Evolutionary conservation across 2,888 invertebrate species (phyloP), one percentile per base, ranked within the genome.

Genomic region (Temnothorax unifasciatus): DNA sequence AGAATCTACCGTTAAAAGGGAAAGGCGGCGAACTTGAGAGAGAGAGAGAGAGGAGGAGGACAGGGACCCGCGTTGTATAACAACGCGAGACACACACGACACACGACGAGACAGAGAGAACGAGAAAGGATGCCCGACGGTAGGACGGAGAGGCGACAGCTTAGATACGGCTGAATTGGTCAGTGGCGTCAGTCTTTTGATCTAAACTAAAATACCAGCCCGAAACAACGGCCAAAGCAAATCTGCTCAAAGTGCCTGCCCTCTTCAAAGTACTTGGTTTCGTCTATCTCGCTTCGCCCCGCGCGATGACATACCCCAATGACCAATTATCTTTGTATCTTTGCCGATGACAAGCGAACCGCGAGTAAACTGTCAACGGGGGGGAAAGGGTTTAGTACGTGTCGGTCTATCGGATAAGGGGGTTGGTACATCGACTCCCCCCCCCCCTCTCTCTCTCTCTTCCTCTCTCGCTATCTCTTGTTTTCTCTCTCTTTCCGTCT

Each of bases 271-370:
- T 93, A 90, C 91, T 90, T 90, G 91, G 86, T 86, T 90, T 88
- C 92, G 92, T 91, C 92, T 90, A 89, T 93, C 93, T 93, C 91
- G 90, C 90, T 93, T 91, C 88, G 87, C 92, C 88, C 92, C 91
- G 90, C 91, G 89, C 90, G 76, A 74, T 83, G 86, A 47, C 74
- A 94, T 94, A 94, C 93, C 93, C 93, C 93, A 93, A 94, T 94
- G 94, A 94, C 93, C 94, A 94, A 94, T 94, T 94, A 94, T 94
- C 93, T 92, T 92, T 92, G 93, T 94, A 93, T 94, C 94, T 94
- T 94, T 94, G 91, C 94, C 94, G 89, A 94, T 94, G 93, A 93
- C 90, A 92, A 93, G 89, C 92, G 93, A 93, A 91, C 93, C 93
- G 93, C 92, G 89, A 93, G 90, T 92, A 92, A 93, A 93, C 92